Percentiles rank a stretch among this genome's conserved stretches.
These are phyloP conservation scores for Troglohyphantes excavatus DNA, from an alignment of 2,888 invertebrate genomes.

Conservation along the genomic window DNA sequence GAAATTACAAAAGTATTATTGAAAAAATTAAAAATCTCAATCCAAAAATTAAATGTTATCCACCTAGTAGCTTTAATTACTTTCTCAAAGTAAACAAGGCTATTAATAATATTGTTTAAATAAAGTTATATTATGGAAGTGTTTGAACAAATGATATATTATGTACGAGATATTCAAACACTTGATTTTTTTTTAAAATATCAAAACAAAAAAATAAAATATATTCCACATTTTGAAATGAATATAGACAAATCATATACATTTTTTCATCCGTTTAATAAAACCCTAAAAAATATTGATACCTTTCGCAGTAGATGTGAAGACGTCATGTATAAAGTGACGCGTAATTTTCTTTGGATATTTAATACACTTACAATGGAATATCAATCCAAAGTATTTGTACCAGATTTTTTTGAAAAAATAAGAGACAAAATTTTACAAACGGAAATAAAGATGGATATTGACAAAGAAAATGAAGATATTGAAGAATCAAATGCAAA, in stretches of 20 bases:
- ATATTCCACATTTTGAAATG: background rate
- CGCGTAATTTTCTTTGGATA: background rate
- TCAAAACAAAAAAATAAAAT: background rate
- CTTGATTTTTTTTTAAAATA: conserved; percentile 18
- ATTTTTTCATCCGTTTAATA: background rate
- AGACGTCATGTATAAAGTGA: background rate
- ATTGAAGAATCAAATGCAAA: background rate
- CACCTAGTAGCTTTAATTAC: conserved; percentile 6
- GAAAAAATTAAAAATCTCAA: background rate
- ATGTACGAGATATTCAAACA: conserved; percentile 3
- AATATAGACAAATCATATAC: background rate
- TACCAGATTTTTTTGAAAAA: background rate
- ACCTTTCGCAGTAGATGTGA: background rate
- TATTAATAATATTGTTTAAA: too few relatives aligned
- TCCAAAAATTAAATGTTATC: conserved; percentile 15
- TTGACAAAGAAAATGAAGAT: background rate
- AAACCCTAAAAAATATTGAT: background rate
- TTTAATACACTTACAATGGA: background rate
- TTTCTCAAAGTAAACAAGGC: conserved; percentile 19
- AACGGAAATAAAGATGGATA: background rate
- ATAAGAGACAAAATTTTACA: background rate
- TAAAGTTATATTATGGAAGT: conserved; percentile 47
- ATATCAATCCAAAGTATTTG: background rate
- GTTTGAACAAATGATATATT: conserved; percentile 26
- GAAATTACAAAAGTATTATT: background rate